Conservation (phyloP, 2,888 invertebrate species). For the Drosophila imparisetae region DNA sequence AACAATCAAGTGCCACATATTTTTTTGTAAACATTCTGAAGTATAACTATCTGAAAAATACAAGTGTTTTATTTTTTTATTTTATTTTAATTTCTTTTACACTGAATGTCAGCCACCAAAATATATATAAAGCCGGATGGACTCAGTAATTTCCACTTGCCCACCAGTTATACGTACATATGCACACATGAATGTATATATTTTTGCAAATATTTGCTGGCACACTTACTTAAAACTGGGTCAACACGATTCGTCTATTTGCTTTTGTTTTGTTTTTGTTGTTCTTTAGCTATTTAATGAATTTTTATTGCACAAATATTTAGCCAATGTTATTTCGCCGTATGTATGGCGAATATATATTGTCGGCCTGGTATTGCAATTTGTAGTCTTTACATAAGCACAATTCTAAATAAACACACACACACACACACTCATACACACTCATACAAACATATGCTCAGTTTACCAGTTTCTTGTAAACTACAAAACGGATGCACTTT, state of each 20-base stretch:
- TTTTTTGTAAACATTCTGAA: not conserved
- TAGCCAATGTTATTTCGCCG: conserved; percentile 55
- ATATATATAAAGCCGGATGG: conserved; percentile 26
- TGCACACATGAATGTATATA: conserved; percentile 6
- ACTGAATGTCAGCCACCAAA: conserved; percentile 11
- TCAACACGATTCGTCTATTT: conserved; percentile 42
- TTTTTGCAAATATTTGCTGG: conserved; percentile 18
- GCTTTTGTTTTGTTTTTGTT: conserved; percentile 7
- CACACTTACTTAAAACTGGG: conserved; percentile 37
- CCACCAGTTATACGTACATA: not conserved
- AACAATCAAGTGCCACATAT: conserved; percentile 17
- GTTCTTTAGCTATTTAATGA: conserved; percentile 32
- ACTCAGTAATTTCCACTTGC: conserved; percentile 20
- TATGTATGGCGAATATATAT: conserved; percentile 47
- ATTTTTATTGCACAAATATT: conserved; percentile 63
- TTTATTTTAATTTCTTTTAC: conserved; percentile 30
- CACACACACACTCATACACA: conserved; percentile 1
- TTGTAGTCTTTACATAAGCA: conserved; percentile 6
- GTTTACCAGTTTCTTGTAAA: conserved; percentile 12
- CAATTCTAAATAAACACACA: conserved; percentile 3
- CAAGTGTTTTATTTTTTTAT: conserved; percentile 15
- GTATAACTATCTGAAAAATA: conserved; percentile 1
- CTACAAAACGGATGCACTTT: conserved; percentile 23
- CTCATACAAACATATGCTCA: not conserved
- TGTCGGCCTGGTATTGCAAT: conserved; percentile 36